Percentiles rank a stretch among this genome's conserved stretches.
phyloP scores from a whole-genome alignment of 2,888 invertebrate species.

The Anticlea derivata region DNA sequence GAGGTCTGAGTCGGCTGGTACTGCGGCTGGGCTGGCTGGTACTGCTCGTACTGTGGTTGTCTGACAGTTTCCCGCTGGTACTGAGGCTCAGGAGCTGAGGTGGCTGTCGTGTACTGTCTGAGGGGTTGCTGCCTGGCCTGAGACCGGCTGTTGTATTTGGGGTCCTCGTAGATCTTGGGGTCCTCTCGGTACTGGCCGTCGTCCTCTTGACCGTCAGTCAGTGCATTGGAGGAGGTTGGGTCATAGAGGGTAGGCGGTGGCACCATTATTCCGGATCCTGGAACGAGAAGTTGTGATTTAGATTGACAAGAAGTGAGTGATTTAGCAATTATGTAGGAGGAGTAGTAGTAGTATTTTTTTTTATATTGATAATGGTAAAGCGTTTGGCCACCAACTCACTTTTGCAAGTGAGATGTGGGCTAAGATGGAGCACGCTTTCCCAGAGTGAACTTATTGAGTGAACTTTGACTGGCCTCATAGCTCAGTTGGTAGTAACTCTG shows the following conservation, averaged over 20 bases:
- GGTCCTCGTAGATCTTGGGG: slow-evolving; percentile 90
- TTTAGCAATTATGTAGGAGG: too few species aligned
- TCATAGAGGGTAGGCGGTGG: slow-evolving; percentile 90
- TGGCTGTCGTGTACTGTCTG: slow-evolving; percentile 33
- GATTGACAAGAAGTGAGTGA: too few species aligned
- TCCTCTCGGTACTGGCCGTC: slow-evolving; percentile 95
- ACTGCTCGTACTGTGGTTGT: slow-evolving; percentile 40
- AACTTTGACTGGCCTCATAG: too few species aligned
- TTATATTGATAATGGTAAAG: too few species aligned
- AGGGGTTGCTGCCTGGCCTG: slow-evolving; percentile 27
- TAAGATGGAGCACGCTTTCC: too few species aligned
- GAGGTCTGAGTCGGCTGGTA: slow-evolving; percentile 42
- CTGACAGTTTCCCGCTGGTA: slow-evolving; percentile 33
- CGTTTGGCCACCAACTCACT: too few species aligned
- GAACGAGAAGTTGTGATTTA: slow-evolving; percentile 34
- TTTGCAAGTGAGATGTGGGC: too few species aligned
- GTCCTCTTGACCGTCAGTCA: slow-evolving; percentile 88
- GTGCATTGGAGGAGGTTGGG: slow-evolving; percentile 71
- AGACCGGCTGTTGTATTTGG: slow-evolving; percentile 79
- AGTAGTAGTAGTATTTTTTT: too few species aligned
- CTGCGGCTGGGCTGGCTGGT: slow-evolving; percentile 41
- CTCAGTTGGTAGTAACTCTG: too few species aligned
- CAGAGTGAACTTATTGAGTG: too few species aligned
- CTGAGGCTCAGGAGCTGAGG: slow-evolving; percentile 25
- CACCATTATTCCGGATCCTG: slow-evolving; percentile 88